Base-by-base conservation (phyloP, 2,888 invertebrate genomes). In the Callyntrura sp. region DNA sequence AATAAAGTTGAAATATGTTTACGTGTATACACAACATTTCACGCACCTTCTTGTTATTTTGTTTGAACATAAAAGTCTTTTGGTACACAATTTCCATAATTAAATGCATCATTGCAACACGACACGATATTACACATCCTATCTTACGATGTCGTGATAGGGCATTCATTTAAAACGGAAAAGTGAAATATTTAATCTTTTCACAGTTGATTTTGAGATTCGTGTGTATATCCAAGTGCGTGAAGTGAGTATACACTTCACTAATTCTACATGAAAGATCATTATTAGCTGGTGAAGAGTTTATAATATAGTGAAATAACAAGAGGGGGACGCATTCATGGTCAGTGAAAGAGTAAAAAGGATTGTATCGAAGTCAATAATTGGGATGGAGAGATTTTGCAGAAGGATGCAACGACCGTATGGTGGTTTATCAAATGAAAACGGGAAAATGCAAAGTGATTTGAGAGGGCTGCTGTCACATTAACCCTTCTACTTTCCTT, bases 391-490 rank as follows among this genome's bases (percentile, higher is more conserved):
- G 79, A 35, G 85, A 85, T 85, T 85, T 85, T 78, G 78, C 14
- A 65, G 45, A 45, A 43, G 85, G 62, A 60, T 20, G 62, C 20
- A 14, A 20, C 14, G 73, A 85, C 73, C 73, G 73, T 85, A 73
- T 68, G 85, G 85, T 85, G 85, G 79, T 79, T 86, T 86, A 65
- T 86, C 62, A 68, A 51, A 86, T 79, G 62, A 86, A 57, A 79
- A 62, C 17, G 79, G 60, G 43, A 79, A n/a, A 68, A 48, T 62
- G 79, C 60, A 65, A 85, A 70, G 76, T 48, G 48, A 51, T 68
- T 68, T 60, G 79, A 25, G 76, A 79, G 51, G 35, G 45, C 65
- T n/a, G 45, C 70, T 35, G 51, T 28, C 78, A 57, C 68, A 87
- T 87, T 87, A 87, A 87, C 87, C 87, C 87, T 57, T 70, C 70